Base-by-base conservation (phyloP, 2,888 invertebrate species). In the Hemithea aestivaria region DNA sequence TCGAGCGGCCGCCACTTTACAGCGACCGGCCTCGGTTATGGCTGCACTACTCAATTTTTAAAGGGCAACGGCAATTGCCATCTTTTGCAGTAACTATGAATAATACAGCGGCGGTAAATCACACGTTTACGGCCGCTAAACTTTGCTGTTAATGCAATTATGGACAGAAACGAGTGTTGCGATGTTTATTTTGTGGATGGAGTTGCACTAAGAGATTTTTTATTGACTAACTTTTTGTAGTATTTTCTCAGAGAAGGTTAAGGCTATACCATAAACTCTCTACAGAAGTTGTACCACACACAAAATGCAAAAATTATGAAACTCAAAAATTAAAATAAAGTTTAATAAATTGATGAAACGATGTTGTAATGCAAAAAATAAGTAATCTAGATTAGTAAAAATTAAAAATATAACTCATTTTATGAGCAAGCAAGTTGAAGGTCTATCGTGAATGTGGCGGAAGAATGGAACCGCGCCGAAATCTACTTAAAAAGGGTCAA, bases 401-500 rank as follows among this genome's bases (percentile, higher is more conserved):
- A 25, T 25, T 25, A n/a, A 9, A 6, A 9, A 25, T 3, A 10
- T 9, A 25, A 25, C 6, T 9, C 4, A 9, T 9, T n/a, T 9
- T 25, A 6, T 25, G 9, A 25, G n/a, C n/a, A n/a, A n/a, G n/a
- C n/a, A n/a, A n/a, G n/a, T n/a, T n/a, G n/a, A n/a, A n/a, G 1
- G 9, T 2, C 2, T 25, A 16, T 5, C 16, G 5, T 5, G 16
- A 16, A 16, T 16, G 2, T 16, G 16, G 5, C 3, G 3, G 5
- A 21, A 10, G 3, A 9, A 10, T 29, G n/a, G 7, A 22, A 10
- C 1, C 20, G 21, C 20, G 10, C 10, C 6, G 41, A 42, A 37
- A 34, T 39, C 36, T 36, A 45, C 33, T 33, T 40, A 40, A 69
- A 69, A 71, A 68, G 67, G 64, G 64, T 62, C 66, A 71, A 67